Conservation (phyloP, 2,888 invertebrate species). For the Oscheius sp. region DNA sequence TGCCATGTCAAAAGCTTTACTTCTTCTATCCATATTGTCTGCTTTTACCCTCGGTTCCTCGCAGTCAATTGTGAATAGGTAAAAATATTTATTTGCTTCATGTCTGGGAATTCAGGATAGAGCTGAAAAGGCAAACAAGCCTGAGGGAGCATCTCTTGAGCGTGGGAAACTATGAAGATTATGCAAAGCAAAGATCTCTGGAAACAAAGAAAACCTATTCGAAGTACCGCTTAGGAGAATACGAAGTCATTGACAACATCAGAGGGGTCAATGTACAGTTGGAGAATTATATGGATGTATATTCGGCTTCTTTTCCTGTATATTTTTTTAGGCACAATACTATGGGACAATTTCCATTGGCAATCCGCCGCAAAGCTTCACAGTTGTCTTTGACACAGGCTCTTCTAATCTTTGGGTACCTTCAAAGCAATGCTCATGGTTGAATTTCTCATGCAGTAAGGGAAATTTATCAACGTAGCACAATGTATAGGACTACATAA, state of each 20-base stretch:
- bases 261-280: constrained; percentile 71
- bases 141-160: constrained; percentile 57
- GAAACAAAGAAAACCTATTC: constrained; percentile 38
- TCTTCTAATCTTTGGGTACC: constrained; percentile 99
- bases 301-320: not conserved
- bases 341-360: constrained; percentile 77
- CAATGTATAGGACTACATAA: constrained; percentile 85
- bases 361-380: constrained; percentile 76
- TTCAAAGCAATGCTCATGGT: constrained; percentile 91
- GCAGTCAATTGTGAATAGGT: not conserved
- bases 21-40: not conserved
- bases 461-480: constrained; percentile 64
- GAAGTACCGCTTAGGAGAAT: constrained; percentile 23
- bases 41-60: not conserved
- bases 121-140: constrained; percentile 60
- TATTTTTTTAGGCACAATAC: constrained; percentile 75
- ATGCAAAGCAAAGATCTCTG: constrained; percentile 54
- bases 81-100: not conserved
- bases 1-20: constrained; percentile 10
- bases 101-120: constrained; percentile 39
- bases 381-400: constrained; percentile 96
- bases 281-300: constrained; percentile 73
- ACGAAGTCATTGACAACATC: constrained; percentile 30
- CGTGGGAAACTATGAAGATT: constrained; percentile 59
- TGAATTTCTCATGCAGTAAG: constrained; percentile 93